Evolutionary conservation across 2,797 vertebrate species (phyloP).

Genomic region (Pipistrellus pygmaeus): DNA sequence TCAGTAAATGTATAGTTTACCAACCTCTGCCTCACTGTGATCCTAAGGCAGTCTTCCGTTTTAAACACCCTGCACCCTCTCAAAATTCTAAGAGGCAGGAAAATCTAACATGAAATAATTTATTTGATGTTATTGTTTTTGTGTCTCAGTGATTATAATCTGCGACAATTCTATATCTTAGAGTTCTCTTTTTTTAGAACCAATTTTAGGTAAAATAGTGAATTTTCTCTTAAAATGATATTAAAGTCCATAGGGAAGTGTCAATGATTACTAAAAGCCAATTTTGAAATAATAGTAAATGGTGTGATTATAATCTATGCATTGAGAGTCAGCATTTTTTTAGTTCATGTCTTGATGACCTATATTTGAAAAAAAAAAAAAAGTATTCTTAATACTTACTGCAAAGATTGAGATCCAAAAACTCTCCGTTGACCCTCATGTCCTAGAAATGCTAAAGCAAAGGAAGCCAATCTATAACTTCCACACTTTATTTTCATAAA

Average conservation of each 20-base stretch:
- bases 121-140: conserved; percentile 32
- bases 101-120: conserved; percentile 8
- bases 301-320: neutral
- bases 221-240: conserved; percentile 25
- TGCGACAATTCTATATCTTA: conserved; percentile 8
- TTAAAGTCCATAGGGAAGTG: neutral
- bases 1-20: neutral
- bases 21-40: neutral
- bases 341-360: neutral
- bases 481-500: conserved; percentile 44
- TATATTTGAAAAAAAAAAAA: neutral
- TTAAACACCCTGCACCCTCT: conserved; percentile 37
- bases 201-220: conserved; percentile 26
- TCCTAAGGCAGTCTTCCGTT: conserved; percentile 2
- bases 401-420: neutral
- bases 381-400: conserved; percentile 1
- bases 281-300: neutral
- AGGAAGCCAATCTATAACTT: conserved; percentile 44
- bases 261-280: neutral
- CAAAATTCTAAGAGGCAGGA: conserved; percentile 45
- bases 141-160: neutral
- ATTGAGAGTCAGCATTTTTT: conserved; percentile 30
- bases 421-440: neutral
- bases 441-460: neutral
- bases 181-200: conserved; percentile 15